Percentiles rank a stretch among this genome's conserved stretches.
These are phyloP conservation scores for Callosobruchus maculatus DNA, from an alignment of 2,888 invertebrate genomes.

Conservation along the genomic window DNA sequence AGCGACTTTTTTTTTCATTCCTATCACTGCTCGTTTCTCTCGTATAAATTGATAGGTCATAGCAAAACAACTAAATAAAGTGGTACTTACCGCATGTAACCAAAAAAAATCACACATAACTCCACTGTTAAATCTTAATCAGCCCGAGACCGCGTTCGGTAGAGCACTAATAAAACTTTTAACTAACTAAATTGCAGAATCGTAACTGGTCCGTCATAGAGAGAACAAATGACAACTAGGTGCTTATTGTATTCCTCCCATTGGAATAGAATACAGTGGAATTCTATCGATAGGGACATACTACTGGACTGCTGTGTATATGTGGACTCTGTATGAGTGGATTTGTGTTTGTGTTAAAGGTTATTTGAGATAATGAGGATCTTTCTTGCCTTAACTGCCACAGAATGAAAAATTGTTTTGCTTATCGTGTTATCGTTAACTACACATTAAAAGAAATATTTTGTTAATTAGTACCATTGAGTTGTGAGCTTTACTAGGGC, in stretches of 20 bases:
- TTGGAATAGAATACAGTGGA: background rate
- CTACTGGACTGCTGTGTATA: background rate
- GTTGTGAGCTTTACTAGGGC: background rate
- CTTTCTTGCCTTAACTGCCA: background rate
- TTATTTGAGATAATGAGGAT: background rate
- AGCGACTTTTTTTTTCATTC: too few relatives aligned
- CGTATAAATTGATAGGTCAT: background rate
- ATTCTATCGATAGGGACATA: background rate
- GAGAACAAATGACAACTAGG: background rate
- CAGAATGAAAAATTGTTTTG: background rate
- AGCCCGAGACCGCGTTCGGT: background rate
- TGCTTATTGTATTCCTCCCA: constrained; percentile 1
- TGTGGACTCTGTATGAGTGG: background rate
- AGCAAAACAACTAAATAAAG: background rate
- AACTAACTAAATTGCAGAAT: constrained; percentile 3
- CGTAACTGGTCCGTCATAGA: background rate
- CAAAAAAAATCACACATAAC: background rate
- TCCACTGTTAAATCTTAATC: constrained; percentile 1
- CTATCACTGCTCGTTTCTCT: too few relatives aligned
- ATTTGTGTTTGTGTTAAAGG: background rate
- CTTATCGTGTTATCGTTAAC: background rate
- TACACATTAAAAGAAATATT: background rate
- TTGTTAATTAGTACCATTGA: background rate
- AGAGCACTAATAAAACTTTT: constrained; percentile 1
- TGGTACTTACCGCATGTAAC: constrained; percentile 1